phyloP scores from a whole-genome alignment of 2,113 vertebrate species.

The Lampris megalopsis region DNA sequence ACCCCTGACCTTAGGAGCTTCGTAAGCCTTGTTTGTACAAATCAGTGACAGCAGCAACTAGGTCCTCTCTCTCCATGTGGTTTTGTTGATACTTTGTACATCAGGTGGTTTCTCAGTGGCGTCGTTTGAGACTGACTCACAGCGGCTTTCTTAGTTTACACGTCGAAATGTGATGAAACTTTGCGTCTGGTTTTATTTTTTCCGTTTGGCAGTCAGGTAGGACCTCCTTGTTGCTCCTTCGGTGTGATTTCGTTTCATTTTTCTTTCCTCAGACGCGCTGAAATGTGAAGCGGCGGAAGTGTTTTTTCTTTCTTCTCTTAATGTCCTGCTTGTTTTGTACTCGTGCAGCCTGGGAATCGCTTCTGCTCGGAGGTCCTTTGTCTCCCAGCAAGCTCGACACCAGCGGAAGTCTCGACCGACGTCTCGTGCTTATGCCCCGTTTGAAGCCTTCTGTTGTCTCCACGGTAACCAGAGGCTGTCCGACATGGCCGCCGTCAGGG shows the following conservation, averaged over 20 bases:
- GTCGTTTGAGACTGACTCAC: background rate
- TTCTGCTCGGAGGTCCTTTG: no score
- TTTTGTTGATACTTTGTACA: slow-evolving; percentile 69
- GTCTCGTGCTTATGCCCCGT: no score
- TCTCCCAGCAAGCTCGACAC: no score
- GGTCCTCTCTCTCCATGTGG: slow-evolving; percentile 44
- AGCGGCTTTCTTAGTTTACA: slow-evolving; percentile 55
- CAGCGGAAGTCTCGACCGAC: no score
- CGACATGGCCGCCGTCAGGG: no score
- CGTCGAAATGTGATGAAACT: slow-evolving; percentile 47
- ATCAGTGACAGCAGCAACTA: slow-evolving; percentile 15
- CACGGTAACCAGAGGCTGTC: no score
- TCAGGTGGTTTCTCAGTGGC: background rate
- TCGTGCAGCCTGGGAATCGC: no score
- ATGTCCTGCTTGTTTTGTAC: no score
- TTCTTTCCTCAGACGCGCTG: background rate
- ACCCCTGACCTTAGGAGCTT: slow-evolving; percentile 65
- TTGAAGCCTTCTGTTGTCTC: no score
- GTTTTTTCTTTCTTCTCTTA: no score
- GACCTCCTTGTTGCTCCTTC: background rate
- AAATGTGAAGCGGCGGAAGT: no score
- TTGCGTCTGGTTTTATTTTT: background rate
- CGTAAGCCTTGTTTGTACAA: slow-evolving; percentile 68
- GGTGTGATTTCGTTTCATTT: background rate
- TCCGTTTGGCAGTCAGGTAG: no score